Evolutionary conservation across 2,113 vertebrate species (phyloP).

Genomic region (Hippocampus barbouri): DNA sequence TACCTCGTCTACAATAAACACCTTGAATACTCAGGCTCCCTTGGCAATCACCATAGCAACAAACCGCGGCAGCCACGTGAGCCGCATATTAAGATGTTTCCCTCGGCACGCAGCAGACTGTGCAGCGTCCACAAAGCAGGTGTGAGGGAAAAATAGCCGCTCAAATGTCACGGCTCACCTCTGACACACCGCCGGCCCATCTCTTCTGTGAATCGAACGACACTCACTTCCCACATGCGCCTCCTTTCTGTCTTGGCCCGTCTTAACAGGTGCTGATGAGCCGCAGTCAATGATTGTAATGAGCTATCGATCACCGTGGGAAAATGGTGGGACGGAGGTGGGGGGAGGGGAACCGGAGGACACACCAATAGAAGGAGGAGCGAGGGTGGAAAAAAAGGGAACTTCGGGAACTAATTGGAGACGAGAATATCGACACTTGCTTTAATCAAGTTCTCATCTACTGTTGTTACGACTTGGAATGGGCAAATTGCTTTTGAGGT

Average conservation of each 20-base stretch:
- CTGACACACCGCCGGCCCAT: constrained; percentile 21
- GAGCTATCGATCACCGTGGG: constrained; percentile 76
- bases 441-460: constrained; percentile 61
- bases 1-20: constrained; percentile 68
- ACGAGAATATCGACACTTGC: constrained; percentile 58
- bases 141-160: constrained; percentile 37
- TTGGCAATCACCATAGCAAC: constrained; percentile 75
- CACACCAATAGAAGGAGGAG: constrained; percentile 42
- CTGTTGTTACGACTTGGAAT: constrained; percentile 40
- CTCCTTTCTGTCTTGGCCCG: constrained; percentile 57
- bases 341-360: constrained; percentile 63
- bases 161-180: constrained; percentile 39
- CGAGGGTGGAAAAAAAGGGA: constrained; percentile 32
- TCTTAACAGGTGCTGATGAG: constrained; percentile 74
- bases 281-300: constrained; percentile 74
- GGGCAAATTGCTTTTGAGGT: constrained; percentile 6
- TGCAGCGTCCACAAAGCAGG: constrained; percentile 49
- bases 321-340: constrained; percentile 68
- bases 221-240: constrained; percentile 22
- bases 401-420: constrained; percentile 54
- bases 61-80: constrained; percentile 70
- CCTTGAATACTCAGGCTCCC: constrained; percentile 70
- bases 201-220: constrained; percentile 40
- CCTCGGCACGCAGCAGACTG: constrained; percentile 52
- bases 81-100: constrained; percentile 71